Evolutionary conservation across 2,797 vertebrate species (phyloP).

Genomic region (Danio kyathit): DNA sequence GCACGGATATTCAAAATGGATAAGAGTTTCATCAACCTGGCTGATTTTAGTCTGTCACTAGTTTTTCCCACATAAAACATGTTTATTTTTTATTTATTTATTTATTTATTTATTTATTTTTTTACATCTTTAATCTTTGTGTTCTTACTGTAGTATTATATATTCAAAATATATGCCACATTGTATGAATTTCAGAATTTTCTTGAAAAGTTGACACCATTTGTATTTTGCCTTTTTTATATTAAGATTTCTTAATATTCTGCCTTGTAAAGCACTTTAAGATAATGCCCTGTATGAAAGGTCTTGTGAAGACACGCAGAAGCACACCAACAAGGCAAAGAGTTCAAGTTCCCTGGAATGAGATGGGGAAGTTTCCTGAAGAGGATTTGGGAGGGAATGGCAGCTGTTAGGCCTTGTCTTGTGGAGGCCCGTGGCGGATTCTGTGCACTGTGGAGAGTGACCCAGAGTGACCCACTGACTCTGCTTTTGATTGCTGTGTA

Average conservation of each 20-base stretch:
- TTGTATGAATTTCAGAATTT: no score
- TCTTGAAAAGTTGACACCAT: no score
- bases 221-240: neutral
- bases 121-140: no score
- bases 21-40: neutral
- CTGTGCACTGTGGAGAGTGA: conserved; percentile 48
- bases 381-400: conserved; percentile 44
- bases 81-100: no score
- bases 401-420: conserved; percentile 54
- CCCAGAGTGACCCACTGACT: conserved; percentile 52
- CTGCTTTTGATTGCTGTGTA: conserved; percentile 55
- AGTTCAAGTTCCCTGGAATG: conserved; percentile 27
- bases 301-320: neutral
- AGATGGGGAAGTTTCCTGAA: conserved; percentile 40
- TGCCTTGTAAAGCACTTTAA: neutral
- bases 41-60: neutral
- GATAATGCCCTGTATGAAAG: neutral
- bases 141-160: no score
- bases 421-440: conserved; percentile 42
- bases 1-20: neutral
- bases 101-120: no score
- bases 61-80: no score
- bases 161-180: no score
- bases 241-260: neutral
- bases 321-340: conserved; percentile 20